phyloP scores from a whole-genome alignment of 2,797 vertebrate species.

The Lacerta viridis region DNA sequence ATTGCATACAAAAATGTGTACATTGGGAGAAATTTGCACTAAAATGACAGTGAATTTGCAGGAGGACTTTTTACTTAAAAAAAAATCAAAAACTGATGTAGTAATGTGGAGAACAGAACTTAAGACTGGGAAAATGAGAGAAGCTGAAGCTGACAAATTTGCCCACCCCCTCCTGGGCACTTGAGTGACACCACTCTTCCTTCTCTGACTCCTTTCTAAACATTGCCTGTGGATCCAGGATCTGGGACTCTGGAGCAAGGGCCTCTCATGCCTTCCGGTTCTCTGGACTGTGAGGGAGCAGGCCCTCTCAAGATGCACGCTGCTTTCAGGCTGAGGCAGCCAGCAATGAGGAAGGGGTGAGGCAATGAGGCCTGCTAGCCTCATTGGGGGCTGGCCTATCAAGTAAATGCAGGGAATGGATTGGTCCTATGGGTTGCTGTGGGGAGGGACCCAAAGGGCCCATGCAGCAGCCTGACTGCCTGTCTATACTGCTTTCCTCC shows the following conservation, averaged over 20 bases:
- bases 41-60: too few relatives aligned
- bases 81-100: too few relatives aligned
- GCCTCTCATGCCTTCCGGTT: background rate
- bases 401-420: too few relatives aligned
- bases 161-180: too few relatives aligned
- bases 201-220: background rate
- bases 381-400: background rate
- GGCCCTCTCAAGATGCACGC: background rate
- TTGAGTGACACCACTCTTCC: too few relatives aligned
- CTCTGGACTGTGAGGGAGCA: background rate
- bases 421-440: background rate
- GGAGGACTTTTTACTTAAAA: too few relatives aligned
- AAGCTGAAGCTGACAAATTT: too few relatives aligned
- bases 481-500: background rate
- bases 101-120: too few relatives aligned
- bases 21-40: too few relatives aligned
- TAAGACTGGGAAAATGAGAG: too few relatives aligned
- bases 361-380: background rate
- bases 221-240: background rate
- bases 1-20: too few relatives aligned
- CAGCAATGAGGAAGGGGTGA: too few relatives aligned
- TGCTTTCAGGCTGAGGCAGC: background rate
- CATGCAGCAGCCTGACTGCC: background rate
- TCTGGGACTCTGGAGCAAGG: background rate
- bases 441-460: background rate